Conservation (phyloP, 35 echinoderm and acorn worm genomes). For the Ptychodera flava region DNA sequence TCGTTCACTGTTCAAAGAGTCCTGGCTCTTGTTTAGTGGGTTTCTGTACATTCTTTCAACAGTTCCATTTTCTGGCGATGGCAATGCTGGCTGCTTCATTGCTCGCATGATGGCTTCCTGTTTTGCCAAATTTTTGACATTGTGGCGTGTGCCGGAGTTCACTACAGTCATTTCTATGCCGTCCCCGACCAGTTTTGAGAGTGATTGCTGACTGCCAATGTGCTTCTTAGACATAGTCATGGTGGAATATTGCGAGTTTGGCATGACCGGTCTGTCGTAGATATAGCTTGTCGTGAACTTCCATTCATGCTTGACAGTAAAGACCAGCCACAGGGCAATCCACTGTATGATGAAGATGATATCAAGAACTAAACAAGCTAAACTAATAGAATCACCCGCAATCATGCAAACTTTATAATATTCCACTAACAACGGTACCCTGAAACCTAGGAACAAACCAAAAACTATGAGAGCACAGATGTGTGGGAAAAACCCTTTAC, state of each 20-base stretch:
- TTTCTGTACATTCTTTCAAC: not conserved
- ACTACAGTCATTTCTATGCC: not conserved
- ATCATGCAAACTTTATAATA: conserved; percentile 55
- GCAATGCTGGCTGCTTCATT: not conserved
- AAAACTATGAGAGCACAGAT: conserved; percentile 74
- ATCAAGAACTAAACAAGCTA: conserved; percentile 75
- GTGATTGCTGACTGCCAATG: not conserved
- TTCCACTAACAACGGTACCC: conserved; percentile 69
- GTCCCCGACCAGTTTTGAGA: not conserved
- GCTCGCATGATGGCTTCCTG: not conserved
- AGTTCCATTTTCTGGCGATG: not conserved
- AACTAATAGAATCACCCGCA: conserved; percentile 40
- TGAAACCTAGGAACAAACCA: conserved; percentile 63
- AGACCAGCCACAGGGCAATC: conserved; percentile 68
- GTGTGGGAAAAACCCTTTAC: conserved; percentile 74
- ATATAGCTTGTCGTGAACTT: conserved; percentile 26
- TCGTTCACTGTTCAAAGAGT: not conserved
- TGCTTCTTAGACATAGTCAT: not conserved
- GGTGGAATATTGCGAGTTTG: not conserved
- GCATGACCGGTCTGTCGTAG: not conserved
- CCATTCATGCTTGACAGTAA: conserved; percentile 71
- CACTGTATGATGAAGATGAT: conserved; percentile 59
- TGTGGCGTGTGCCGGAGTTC: not conserved
- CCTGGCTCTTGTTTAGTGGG: not conserved
- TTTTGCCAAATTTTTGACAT: not conserved